Base-by-base conservation (phyloP, 1,140 invertebrate genomes). In the Carposina sasakii region DNA sequence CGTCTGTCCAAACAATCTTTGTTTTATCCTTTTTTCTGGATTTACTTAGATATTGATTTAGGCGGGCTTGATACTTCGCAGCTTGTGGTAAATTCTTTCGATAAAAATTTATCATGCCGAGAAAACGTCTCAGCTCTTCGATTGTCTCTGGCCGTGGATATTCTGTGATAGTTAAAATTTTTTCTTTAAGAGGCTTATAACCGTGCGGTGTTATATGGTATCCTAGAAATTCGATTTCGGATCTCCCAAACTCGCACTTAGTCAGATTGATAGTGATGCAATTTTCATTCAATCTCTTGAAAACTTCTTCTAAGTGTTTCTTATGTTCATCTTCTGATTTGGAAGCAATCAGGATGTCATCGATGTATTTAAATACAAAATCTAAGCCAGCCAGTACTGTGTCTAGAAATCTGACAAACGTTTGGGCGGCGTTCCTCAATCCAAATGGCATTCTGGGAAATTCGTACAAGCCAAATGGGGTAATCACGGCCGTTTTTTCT, bases 341-440 rank as follows among this genome's bases (percentile, higher is more conserved):
- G 19, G 71, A 71, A 1, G 64, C 64, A 13, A 85, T 61, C 0
- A 84, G 34, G 33, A 81, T 66, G 30, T 82, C 71, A 40, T 82
- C 71, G 2, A 78, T 57, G 37, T 71, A 77, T 31, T 26, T 20
- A 23, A 56, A 81, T 3, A 23, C 30, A 41, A 66, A 78, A 15
- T 52, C 50, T 2, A 73, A 40, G 9, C 44, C 58, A 16, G 40
- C 22, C 4, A 86, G 52, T 2, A 87, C 62, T 16, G 72, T 30
- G 54, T 87, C 67, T 48, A 89, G 87, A 15, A 85, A 72, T 3
- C 87, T 48, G 55, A 87, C 81, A 48, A 88, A 89, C 1, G 67
- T 71, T 52, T 78, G 67, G 0, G 61, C 63, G 5, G 66, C 63
- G 36, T 79, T 76, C 5, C 54, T n/a, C 10, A 82, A 44, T 6